These are phyloP conservation scores for Percopsis transmontana DNA, from an alignment of 2,113 vertebrate genomes.

Conservation along the genomic window DNA sequence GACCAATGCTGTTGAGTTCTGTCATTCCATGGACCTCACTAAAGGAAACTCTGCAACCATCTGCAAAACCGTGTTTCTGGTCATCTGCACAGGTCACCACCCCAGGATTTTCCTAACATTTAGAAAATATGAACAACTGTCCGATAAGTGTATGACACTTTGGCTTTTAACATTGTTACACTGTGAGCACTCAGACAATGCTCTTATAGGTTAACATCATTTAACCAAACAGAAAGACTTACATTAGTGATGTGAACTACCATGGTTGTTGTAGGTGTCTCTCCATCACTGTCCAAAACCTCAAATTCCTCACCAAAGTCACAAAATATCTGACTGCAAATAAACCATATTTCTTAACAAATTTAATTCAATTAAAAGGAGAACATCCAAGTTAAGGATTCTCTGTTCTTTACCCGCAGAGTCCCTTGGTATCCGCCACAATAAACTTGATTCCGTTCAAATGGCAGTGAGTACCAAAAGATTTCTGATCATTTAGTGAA, in stretches of 20 bases:
- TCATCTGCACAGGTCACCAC: slow-evolving; percentile 74
- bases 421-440: slow-evolving; percentile 83
- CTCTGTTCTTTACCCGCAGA: slow-evolving; percentile 82
- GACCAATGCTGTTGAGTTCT: slow-evolving; percentile 79
- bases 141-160: background rate
- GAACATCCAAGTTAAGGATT: background rate
- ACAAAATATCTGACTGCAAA: slow-evolving; percentile 88
- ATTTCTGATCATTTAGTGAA: slow-evolving; percentile 83
- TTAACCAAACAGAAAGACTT: slow-evolving; percentile 7
- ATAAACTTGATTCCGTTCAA: slow-evolving; percentile 76
- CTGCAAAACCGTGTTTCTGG: slow-evolving; percentile 31
- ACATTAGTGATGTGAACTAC: slow-evolving; percentile 85
- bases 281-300: slow-evolving; percentile 75
- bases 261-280: slow-evolving; percentile 56
- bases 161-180: background rate
- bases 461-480: slow-evolving; percentile 81
- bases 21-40: slow-evolving; percentile 86
- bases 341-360: slow-evolving; percentile 8
- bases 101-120: slow-evolving; percentile 78
- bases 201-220: background rate
- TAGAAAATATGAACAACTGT: background rate
- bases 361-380: background rate
- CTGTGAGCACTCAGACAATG: too few relatives aligned
- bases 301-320: slow-evolving; percentile 86
- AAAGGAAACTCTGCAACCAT: slow-evolving; percentile 78